phyloP scores from a whole-genome alignment of 1,140 invertebrate species.

The Chionoecetes opilio region DNA sequence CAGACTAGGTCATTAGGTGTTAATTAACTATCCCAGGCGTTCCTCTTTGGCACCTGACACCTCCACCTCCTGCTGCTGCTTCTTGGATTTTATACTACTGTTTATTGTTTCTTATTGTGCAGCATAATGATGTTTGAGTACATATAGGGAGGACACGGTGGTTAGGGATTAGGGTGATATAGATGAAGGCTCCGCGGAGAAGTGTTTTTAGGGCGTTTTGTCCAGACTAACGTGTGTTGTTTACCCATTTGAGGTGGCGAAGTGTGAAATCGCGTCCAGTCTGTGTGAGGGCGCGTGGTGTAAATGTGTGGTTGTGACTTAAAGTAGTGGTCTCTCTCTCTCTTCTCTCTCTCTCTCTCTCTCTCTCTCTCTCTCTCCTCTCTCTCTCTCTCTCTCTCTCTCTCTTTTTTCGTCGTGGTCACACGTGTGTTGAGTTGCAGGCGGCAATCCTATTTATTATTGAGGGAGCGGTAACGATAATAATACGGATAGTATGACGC shows the following conservation, averaged over 20 bases:
- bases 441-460: too few species aligned
- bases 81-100: neutral
- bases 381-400: constrained; percentile 46
- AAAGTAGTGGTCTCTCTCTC: neutral
- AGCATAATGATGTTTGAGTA: too few species aligned
- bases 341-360: constrained; percentile 49
- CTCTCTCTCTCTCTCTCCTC: constrained; percentile 48
- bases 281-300: neutral
- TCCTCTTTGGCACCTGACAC: neutral
- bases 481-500: too few species aligned
- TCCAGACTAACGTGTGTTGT: too few species aligned
- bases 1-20: constrained; percentile 10
- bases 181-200: too few species aligned
- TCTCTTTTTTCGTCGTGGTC: neutral
- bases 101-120: too few species aligned
- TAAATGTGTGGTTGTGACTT: neutral
- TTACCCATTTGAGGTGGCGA: neutral
- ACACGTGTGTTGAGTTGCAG: neutral
- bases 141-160: too few species aligned
- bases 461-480: too few species aligned
- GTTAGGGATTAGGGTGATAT: too few species aligned
- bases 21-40: neutral
- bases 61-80: neutral
- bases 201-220: too few species aligned
- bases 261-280: neutral